Conservation (phyloP, 2,797 vertebrate genomes). For the Mormyrus proboscirostris region DNA sequence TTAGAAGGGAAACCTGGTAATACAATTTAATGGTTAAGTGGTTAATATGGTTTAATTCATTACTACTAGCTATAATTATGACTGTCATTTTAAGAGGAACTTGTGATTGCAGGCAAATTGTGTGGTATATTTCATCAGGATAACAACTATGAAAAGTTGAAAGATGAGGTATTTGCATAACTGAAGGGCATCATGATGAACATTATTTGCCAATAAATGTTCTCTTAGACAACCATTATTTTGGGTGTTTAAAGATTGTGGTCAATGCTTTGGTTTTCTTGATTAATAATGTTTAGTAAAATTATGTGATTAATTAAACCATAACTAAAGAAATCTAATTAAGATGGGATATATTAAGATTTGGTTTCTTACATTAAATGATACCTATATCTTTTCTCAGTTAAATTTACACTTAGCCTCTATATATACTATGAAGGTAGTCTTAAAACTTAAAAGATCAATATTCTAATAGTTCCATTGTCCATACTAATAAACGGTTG, state of each 20-base stretch:
- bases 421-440: not conserved
- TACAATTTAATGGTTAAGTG: not conserved
- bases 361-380: slow-evolving; percentile 5
- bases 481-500: not conserved
- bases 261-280: not conserved
- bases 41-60: not conserved
- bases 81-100: not conserved
- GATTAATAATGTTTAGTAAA: slow-evolving; percentile 1
- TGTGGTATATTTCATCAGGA: not conserved
- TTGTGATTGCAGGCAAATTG: not conserved
- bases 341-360: not conserved
- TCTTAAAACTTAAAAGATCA: not conserved
- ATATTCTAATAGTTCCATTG: not conserved
- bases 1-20: not conserved
- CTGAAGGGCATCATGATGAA: not conserved
- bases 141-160: not conserved
- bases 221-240: not conserved
- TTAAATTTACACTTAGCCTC: not conserved
- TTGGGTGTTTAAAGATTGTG: slow-evolving; percentile 3
- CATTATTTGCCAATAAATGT: not conserved
- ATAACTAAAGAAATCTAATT: not conserved
- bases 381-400: not conserved
- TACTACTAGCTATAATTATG: not conserved
- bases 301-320: slow-evolving; percentile 13
- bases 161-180: not conserved